Evolutionary conservation across 1,140 invertebrate species (phyloP), one percentile per base, ranked within the genome.

Genomic region (Drosophila persimilis): DNA sequence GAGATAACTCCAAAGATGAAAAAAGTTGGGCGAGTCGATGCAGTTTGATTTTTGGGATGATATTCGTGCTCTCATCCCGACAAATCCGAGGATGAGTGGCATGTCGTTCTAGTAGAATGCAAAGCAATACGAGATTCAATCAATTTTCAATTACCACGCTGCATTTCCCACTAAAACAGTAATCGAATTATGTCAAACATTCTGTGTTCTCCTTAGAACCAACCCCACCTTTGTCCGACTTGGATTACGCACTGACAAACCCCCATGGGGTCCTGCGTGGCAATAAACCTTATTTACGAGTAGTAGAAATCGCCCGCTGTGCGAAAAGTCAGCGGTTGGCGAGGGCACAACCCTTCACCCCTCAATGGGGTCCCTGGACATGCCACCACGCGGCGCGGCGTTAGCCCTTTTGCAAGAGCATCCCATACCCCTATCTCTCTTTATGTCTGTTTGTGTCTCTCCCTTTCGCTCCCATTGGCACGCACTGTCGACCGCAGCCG

Each of bases 281-380:
- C 15, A 48, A 53, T 58, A 58, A 73, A 52, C 71, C 53, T 56
- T 74, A 61, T 56, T 62, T 46, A 39, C 35, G 35, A 20, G 15
- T 24, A 61, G 39, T 56, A 31, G 51, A 20, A 56, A 50, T 55
- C 52, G 44, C 63, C 62, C 65, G 73, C 53, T 62, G 52, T 24
- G 55, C 31, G 48, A 65, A 74, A 80, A 80, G 52, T 62, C 77
- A 66, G 77, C 77, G 63, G 54, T 75, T 62, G 77, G 50, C 50
- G 47, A 35, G 31, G 63, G 62, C 41, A 56, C 76, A 62, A 61
- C 71, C 76, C 48, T 67, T 55, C 64, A 50, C 54, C 61, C 55
- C 46, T 65, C 47, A 65, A 74, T 65, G 55, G 71, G 35, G 46
- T 66, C 71, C 53, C 26, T 35, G 53, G 60, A 64, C 70, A 64